Percentiles rank a stretch among this genome's conserved stretches.
These are phyloP conservation scores for Bothrops jararaca DNA, from an alignment of 2,113 vertebrate genomes.

Conservation along the genomic window DNA sequence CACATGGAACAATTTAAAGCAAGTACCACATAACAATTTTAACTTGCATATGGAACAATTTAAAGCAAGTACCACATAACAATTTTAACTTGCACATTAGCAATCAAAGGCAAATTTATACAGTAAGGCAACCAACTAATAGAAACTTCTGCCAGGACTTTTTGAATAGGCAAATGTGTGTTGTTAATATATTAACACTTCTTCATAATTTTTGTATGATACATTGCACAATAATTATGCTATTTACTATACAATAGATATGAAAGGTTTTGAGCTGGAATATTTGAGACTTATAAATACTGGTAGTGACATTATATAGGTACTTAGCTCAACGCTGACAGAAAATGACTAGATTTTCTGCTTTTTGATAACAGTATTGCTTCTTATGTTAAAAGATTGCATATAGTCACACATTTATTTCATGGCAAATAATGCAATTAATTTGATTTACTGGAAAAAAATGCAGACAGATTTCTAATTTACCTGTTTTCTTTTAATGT, in stretches of 20 bases:
- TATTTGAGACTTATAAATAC: background rate
- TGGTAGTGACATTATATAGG: background rate
- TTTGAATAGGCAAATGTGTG: background rate
- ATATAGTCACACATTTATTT: background rate
- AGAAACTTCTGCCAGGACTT: background rate
- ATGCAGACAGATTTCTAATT: background rate
- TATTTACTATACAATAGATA: background rate
- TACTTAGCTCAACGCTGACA: background rate
- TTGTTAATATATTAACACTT: background rate
- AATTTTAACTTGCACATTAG: background rate
- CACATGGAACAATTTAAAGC: background rate
- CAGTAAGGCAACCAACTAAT: background rate
- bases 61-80: background rate
- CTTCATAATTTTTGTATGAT: background rate
- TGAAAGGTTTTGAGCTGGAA: background rate
- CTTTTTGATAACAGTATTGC: background rate
- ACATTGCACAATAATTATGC: background rate
- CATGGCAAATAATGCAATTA: background rate
- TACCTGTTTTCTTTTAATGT: background rate
- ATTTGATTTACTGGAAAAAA: background rate
- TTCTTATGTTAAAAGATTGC: background rate
- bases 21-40: background rate
- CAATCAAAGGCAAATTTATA: background rate
- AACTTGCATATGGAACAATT: background rate
- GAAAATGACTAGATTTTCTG: background rate